Percentiles rank a stretch among this genome's conserved stretches.
Conservation (phyloP, 2,113 vertebrate species). For the Indicator indicator region DNA sequence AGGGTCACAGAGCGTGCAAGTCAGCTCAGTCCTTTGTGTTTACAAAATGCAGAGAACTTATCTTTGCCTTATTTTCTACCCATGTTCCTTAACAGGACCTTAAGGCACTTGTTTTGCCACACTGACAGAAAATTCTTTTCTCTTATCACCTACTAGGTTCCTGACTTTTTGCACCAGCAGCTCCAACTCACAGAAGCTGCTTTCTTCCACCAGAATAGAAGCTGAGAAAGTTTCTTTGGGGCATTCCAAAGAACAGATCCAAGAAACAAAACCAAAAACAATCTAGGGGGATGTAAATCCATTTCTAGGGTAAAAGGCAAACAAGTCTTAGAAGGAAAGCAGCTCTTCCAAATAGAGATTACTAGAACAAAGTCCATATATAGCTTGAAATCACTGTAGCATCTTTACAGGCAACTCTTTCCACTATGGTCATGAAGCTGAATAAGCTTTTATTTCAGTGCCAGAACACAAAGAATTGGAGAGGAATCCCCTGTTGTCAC, state of each 20-base stretch:
- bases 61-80: not conserved
- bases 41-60: not conserved
- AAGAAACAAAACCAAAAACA: not conserved
- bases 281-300: not conserved
- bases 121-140: not conserved
- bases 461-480: conserved; percentile 21
- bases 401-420: conserved; percentile 32
- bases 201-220: not conserved
- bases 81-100: not conserved
- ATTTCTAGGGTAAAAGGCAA: conserved; percentile 7
- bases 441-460: conserved; percentile 30
- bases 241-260: not conserved
- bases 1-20: not conserved
- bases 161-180: not conserved
- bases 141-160: not conserved
- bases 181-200: not conserved
- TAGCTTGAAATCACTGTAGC: conserved; percentile 1
- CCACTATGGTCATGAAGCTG: not conserved
- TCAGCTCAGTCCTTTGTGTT: not conserved
- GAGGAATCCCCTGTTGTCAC: not conserved
- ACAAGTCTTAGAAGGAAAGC: not conserved
- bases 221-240: not conserved
- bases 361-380: conserved; percentile 10
- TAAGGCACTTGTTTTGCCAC: not conserved
- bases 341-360: not conserved